Evolutionary conservation across 2,113 vertebrate species (phyloP).

Genomic region (Leptodactylus fuscus): DNA sequence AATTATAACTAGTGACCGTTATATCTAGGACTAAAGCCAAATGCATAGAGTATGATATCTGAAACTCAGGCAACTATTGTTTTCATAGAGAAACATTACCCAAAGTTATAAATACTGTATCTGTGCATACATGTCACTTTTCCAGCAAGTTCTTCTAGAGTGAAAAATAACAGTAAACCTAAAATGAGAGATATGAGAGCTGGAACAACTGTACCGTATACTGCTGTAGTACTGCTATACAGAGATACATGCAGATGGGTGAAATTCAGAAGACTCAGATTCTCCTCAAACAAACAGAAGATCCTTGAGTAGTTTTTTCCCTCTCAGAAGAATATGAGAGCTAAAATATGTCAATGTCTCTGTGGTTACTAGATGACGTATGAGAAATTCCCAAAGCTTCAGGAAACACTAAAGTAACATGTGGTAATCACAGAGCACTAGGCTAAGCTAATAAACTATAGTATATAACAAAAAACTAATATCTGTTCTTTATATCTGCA

Average conservation of each 20-base stretch:
- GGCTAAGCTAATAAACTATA: background rate
- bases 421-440: background rate
- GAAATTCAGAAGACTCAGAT: background rate
- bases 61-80: too few relatives aligned
- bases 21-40: background rate
- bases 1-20: too few relatives aligned
- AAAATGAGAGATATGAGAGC: background rate
- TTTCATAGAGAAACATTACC: too few relatives aligned
- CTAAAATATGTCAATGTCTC: constrained; percentile 9
- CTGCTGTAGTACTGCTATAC: too few relatives aligned
- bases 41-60: too few relatives aligned
- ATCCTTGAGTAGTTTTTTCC: constrained; percentile 1
- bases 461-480: background rate
- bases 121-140: background rate
- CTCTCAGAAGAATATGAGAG: background rate
- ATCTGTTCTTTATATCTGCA: background rate
- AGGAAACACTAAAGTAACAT: constrained; percentile 18
- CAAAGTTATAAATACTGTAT: too few relatives aligned
- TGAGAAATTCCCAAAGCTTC: constrained; percentile 14
- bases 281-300: background rate
- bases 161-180: background rate
- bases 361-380: constrained; percentile 30
- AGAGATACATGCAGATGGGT: too few relatives aligned
- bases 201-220: too few relatives aligned
- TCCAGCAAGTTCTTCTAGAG: background rate